Evolutionary conservation across 2,113 vertebrate species (phyloP).

Genomic region (Crypturellus undulatus): DNA sequence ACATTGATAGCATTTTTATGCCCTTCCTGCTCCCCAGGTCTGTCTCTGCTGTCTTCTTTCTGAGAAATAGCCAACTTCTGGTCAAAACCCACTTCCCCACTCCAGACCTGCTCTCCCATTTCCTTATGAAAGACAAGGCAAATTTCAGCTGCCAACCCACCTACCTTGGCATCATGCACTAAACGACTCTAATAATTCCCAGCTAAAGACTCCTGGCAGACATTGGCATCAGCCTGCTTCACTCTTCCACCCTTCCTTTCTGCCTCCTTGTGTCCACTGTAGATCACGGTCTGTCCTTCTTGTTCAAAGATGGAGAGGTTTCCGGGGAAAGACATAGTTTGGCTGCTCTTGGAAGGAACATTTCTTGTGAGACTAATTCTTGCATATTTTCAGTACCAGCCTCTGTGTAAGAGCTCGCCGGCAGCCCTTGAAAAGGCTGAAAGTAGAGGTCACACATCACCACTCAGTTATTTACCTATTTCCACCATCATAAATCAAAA

Average conservation of each 20-base stretch:
- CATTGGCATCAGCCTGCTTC: neutral
- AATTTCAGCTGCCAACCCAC: neutral
- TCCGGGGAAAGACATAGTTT: fast-evolving
- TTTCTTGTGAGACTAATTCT: neutral
- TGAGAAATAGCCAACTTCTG: constrained; percentile 56
- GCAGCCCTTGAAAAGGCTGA: neutral
- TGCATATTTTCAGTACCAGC: neutral
- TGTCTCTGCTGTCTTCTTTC: neutral
- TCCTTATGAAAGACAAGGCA: neutral
- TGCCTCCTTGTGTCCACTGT: neutral
- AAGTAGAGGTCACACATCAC: fast-evolving
- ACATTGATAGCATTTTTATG: neutral
- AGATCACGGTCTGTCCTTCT: neutral
- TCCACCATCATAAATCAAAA: neutral
- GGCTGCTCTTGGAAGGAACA: neutral
- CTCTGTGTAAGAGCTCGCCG: neutral
- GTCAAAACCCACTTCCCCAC: constrained; percentile 43
- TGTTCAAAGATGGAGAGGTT: fast-evolving
- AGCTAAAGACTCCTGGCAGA: neutral
- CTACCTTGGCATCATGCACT: fast-evolving
- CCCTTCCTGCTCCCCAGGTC: neutral
- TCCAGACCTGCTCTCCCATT: neutral
- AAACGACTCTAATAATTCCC: neutral
- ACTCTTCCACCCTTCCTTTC: neutral
- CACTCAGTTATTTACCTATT: no score